Percentiles rank a stretch among this genome's conserved stretches.
These are phyloP conservation scores for Stichodactyla mertensii DNA, from an alignment of 64 coral and sea anemone genomes.

Conservation along the genomic window DNA sequence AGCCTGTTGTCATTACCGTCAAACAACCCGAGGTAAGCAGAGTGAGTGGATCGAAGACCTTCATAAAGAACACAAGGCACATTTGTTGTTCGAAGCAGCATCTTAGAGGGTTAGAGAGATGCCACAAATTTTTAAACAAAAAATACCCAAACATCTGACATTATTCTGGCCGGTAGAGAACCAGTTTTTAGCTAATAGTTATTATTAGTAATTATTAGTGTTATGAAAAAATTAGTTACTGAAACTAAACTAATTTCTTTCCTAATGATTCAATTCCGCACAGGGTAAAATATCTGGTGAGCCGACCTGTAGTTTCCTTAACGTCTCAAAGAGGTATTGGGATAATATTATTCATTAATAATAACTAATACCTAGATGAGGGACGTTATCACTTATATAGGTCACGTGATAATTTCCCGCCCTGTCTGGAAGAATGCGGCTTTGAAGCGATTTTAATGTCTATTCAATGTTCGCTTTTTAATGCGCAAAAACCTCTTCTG, in stretches of 20 bases:
- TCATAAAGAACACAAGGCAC: not conserved
- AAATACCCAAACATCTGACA: too few species aligned
- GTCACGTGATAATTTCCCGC: not conserved
- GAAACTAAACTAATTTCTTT: not conserved
- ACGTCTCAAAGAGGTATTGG: not conserved
- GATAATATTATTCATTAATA: not conserved
- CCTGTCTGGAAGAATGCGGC: not conserved
- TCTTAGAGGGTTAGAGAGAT: too few species aligned
- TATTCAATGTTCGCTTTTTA: not conserved
- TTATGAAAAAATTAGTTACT: not conserved
- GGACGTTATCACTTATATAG: not conserved
- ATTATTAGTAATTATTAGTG: not conserved
- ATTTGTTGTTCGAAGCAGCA: not conserved
- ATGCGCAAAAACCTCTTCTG: not conserved
- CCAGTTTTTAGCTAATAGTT: too few species aligned
- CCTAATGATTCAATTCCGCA: not conserved
- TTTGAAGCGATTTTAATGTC: too few species aligned
- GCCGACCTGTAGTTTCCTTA: not conserved
- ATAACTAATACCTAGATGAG: not conserved
- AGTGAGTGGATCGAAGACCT: too few species aligned
- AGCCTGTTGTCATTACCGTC: constrained; percentile 51
- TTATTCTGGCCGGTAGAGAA: too few species aligned
- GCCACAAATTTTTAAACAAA: too few species aligned
- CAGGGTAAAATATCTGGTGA: not conserved
- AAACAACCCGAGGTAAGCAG: constrained; percentile 44